Evolutionary conservation across 1,140 invertebrate species (phyloP), one percentile per base, ranked within the genome.

Genomic region (Acromyrmex charruanus): DNA sequence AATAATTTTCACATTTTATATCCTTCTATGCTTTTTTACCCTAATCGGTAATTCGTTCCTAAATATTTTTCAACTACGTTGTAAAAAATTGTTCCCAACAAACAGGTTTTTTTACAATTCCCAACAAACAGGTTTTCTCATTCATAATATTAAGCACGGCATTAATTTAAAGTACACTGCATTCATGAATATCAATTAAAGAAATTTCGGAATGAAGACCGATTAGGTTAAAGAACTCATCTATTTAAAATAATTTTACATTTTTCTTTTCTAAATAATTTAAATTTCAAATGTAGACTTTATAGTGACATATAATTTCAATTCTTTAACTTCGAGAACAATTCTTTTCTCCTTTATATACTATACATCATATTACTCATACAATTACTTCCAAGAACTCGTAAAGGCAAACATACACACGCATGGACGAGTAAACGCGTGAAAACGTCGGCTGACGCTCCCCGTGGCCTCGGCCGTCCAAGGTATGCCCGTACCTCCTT

Each of bases 401-500:
- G 3, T 16, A 65, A 49, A 28, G 65, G 3, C 77, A 25, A 71
- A n/a, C 35, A 12, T n/a, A n/a, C 18, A 71, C 18, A 58, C 16
- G 49, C 25, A 49, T n/a, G 28, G 5, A 14, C 61, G 35, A 72
- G 66, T 44, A 21, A 58, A 72, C 79, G 79, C 66, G 79, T 71
- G 49, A 59, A 82, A 59, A 72, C 77, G 49, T 12, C 77, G 61
- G n/a, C 61, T 18, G 59, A 79, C 61, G 77, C 51, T 55, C 35
- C 21, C 28, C 58, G n/a, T 58, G 65, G 79, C 51, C 79, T 71
- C 68, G 59, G 28, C n/a, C 44, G 44, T 31, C 44, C 80, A 39
- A 63, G 77, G 28, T 10, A 25, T 49, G 72, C 39, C 65, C 75
- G 55, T 71, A 44, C 77, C 87, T 87, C n/a, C 69, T 85, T 85